These are phyloP conservation scores for Vultur gryphus DNA, from an alignment of 2,797 vertebrate genomes.

Conservation along the genomic window DNA sequence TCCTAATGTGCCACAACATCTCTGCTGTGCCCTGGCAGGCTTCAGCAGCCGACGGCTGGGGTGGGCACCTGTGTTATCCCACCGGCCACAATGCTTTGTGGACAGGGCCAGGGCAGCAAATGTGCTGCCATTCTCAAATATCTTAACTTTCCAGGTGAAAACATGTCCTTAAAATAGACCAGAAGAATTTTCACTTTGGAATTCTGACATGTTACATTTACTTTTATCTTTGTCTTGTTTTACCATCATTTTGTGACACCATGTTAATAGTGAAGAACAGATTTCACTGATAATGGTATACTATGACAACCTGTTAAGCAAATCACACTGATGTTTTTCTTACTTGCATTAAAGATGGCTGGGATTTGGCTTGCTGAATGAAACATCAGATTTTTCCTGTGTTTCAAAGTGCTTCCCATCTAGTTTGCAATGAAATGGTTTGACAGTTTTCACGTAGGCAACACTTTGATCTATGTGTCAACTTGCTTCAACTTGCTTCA, in stretches of 20 bases:
- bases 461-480: constrained; percentile 31
- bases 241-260: neutral
- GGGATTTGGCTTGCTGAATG: constrained; percentile 7
- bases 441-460: constrained; percentile 43
- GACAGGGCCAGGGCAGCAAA: neutral
- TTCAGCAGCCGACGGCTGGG: neutral
- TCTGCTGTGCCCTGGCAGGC: neutral
- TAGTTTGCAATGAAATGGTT: neutral
- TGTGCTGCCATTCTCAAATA: neutral
- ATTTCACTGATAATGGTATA: neutral
- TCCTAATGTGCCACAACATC: neutral
- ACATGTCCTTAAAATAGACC: neutral
- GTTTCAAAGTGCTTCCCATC: neutral
- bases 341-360: neutral
- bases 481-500: neutral
- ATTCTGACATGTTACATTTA: neutral
- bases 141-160: neutral
- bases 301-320: constrained; percentile 5
- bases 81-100: fast-evolving
- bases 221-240: neutral
- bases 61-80: neutral
- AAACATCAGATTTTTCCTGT: neutral
- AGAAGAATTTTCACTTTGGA: neutral
- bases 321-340: neutral
- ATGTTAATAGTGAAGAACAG: neutral